These are phyloP conservation scores for Spondyliosoma cantharus DNA, from an alignment of 2,797 vertebrate species.

Conservation along the genomic window DNA sequence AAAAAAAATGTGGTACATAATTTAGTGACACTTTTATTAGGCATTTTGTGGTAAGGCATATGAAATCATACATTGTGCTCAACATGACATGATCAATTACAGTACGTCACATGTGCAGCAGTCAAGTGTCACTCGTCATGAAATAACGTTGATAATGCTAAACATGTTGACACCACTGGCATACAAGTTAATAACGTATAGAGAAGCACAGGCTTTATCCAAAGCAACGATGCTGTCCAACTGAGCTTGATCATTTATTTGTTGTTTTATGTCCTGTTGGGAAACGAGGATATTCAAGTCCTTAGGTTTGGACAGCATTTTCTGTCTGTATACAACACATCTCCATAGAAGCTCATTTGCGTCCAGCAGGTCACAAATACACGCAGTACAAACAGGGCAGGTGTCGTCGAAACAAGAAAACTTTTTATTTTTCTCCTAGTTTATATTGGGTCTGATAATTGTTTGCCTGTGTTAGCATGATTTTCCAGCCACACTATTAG, in stretches of 20 bases:
- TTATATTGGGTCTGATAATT: background rate
- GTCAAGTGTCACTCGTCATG: slow-evolving; percentile 36
- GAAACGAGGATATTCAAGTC: slow-evolving; percentile 1
- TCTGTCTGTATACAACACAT: slow-evolving; percentile 13
- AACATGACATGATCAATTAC: slow-evolving; percentile 50
- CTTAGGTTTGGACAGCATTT: slow-evolving; percentile 4
- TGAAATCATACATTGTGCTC: slow-evolving; percentile 60
- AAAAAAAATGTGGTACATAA: background rate
- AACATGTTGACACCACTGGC: slow-evolving; percentile 53
- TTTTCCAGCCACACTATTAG: background rate
- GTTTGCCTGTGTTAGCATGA: background rate
- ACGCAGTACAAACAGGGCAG: slow-evolving; percentile 13
- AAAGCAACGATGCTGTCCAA: slow-evolving; percentile 22
- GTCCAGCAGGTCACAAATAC: slow-evolving; percentile 24
- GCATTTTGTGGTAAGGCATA: slow-evolving; percentile 71
- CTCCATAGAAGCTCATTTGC: slow-evolving; percentile 21
- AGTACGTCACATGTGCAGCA: slow-evolving; percentile 55
- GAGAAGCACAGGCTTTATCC: slow-evolving; percentile 39
- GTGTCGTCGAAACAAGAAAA: background rate
- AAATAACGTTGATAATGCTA: slow-evolving; percentile 38
- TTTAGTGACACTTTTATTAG: slow-evolving; percentile 70
- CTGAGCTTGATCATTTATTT: slow-evolving; percentile 11
- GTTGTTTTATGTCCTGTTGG: background rate
- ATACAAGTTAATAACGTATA: slow-evolving; percentile 37
- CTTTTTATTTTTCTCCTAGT: background rate